These are phyloP conservation scores for Sphaerodactylus townsendi DNA, from an alignment of 2,113 vertebrate species.

Conservation along the genomic window DNA sequence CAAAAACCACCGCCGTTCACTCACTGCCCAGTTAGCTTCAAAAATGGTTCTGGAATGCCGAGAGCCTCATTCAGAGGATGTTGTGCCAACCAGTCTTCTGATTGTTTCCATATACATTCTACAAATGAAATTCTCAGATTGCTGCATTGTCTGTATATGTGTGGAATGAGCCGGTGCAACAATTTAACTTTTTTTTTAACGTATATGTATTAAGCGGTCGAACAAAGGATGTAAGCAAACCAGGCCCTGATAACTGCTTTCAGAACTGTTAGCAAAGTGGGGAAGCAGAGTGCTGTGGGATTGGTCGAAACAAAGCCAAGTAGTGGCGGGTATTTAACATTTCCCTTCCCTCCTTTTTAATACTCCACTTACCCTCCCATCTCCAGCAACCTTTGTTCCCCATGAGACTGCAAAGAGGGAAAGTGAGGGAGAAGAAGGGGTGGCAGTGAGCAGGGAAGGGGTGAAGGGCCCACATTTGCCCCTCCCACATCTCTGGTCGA, in stretches of 20 bases:
- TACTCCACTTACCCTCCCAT: neutral
- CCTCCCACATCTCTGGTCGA: neutral
- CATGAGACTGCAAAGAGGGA: too few relatives aligned
- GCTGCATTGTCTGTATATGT: neutral
- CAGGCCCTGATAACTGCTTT: neutral
- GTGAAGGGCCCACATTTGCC: neutral
- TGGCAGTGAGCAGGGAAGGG: neutral
- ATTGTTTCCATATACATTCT: too few relatives aligned
- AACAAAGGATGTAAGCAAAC: neutral
- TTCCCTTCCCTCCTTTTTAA: neutral
- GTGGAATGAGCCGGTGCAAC: neutral
- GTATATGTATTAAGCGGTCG: neutral
- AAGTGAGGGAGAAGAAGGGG: too few relatives aligned
- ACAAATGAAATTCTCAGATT: neutral
- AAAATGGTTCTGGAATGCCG: neutral
- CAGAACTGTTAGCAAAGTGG: neutral
- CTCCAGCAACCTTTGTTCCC: too few relatives aligned
- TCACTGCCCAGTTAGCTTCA: neutral
- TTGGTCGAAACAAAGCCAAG: neutral
- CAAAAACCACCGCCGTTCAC: neutral
- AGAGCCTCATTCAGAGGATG: neutral
- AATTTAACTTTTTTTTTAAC: constrained; percentile 18
- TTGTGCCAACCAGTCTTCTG: neutral
- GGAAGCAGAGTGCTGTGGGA: neutral
- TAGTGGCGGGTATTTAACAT: neutral